These are phyloP conservation scores for Eugnorisma glareosa DNA, from an alignment of 2,888 invertebrate genomes.

Conservation along the genomic window DNA sequence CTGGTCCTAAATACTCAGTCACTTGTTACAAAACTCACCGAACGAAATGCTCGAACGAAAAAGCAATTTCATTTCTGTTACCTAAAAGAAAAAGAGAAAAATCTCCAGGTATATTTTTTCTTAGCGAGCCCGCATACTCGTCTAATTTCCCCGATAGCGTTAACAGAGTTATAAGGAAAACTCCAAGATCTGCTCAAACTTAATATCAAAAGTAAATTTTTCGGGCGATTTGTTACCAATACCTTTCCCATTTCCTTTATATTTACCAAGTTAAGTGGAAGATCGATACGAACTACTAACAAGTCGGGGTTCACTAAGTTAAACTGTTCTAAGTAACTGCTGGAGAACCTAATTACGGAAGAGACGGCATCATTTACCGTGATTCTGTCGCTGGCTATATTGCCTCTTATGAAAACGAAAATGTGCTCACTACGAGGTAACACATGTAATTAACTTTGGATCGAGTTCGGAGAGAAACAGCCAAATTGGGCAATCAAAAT, in stretches of 20 bases:
- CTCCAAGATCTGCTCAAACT: constrained; percentile 57
- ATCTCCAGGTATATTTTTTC: constrained; percentile 38
- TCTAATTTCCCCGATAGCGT: constrained; percentile 52
- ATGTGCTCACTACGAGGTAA: constrained; percentile 58
- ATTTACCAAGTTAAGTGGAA: constrained; percentile 54
- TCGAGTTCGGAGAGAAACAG: constrained; percentile 57
- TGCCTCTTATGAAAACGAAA: constrained; percentile 56
- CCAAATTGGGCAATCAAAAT: constrained; percentile 59
- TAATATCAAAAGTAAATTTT: constrained; percentile 68
- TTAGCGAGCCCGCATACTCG: constrained; percentile 36
- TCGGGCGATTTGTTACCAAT: constrained; percentile 64
- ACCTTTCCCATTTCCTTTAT: constrained; percentile 59
- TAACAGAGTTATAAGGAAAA: constrained; percentile 51
- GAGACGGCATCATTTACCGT: constrained; percentile 54
- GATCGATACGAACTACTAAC: constrained; percentile 56
- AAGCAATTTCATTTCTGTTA: constrained; percentile 36
- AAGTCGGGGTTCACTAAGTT: constrained; percentile 60
- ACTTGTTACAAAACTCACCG: constrained; percentile 30
- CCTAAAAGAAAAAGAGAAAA: constrained; percentile 20
- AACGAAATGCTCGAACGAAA: constrained; percentile 35
- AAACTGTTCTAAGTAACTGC: constrained; percentile 45
- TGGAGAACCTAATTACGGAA: constrained; percentile 47
- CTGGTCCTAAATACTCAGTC: constrained; percentile 33
- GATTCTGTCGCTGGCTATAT: constrained; percentile 56
- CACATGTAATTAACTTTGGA: constrained; percentile 61